These are phyloP conservation scores for Spodoptera litura DNA, from an alignment of 1,140 invertebrate species.

Conservation along the genomic window DNA sequence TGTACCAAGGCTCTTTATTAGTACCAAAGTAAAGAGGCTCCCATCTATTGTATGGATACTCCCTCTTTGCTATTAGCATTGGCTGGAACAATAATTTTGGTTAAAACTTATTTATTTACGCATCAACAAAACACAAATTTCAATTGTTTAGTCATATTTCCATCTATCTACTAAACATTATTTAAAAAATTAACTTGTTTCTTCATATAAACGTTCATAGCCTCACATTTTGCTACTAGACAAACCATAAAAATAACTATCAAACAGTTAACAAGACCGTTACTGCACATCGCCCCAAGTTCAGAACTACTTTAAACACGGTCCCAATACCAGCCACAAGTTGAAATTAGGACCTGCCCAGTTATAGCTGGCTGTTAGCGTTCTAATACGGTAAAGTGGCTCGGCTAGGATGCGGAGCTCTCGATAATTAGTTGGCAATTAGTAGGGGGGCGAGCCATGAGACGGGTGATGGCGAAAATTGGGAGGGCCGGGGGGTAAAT, in stretches of 20 bases:
- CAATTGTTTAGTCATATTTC: too few relatives aligned
- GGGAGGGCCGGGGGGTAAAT: background rate
- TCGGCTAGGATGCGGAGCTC: constrained; percentile 14
- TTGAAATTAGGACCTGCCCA: constrained; percentile 15
- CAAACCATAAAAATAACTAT: background rate
- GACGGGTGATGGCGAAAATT: too few relatives aligned
- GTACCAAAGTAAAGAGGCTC: constrained; percentile 94
- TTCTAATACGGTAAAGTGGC: constrained; percentile 21
- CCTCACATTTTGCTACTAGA: background rate
- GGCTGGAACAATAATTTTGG: constrained; percentile 80
- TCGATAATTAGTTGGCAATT: constrained; percentile 41
- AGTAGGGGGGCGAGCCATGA: constrained; percentile 19
- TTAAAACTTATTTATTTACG: background rate
- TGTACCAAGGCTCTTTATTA: constrained; percentile 92
- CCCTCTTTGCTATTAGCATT: constrained; percentile 89
- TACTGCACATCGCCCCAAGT: background rate
- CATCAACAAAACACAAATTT: too few relatives aligned
- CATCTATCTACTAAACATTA: too few relatives aligned
- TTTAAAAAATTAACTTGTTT: too few relatives aligned
- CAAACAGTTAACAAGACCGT: background rate
- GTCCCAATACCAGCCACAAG: background rate
- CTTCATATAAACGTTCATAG: background rate
- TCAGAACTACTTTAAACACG: background rate
- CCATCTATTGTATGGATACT: constrained; percentile 92
- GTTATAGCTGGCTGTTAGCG: constrained; percentile 21